Evolutionary conservation across 2,797 vertebrate species (phyloP), one percentile per base, ranked within the genome.

Genomic region (Gadopsis bispinosus): DNA sequence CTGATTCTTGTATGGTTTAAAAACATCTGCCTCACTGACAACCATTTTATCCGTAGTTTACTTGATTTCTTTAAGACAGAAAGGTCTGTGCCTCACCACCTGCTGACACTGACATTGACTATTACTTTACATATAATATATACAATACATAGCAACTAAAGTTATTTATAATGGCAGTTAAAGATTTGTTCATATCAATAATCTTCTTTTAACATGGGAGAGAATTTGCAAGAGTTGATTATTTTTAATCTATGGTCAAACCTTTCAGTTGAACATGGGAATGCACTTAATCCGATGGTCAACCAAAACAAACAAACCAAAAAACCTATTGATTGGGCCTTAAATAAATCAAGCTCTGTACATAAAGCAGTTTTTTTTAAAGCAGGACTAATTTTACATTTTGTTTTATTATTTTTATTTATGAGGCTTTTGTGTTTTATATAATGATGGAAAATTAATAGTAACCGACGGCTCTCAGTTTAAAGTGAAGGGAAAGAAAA

Each of bases 401-500:
- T 59, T n/a, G 37, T 48, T 55, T n/a, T 37, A 31, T 56, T 20
- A 1, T 39, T 58, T 41, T 37, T 6, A 17, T 29, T 31, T 54
- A 1, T 39, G 10, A 9, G 58, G 20, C 53, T 53, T 66, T 65
- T 26, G 20, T 75, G 4, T 20, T 35, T 11, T 50, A 5, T 19
- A 39, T 16, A 35, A 53, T 43, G 12, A 41, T 19, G 10, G 10
- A 50, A 54, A 61, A 62, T 48, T 63, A 9, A 58, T 26, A 43
- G 50, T 12, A 26, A 0, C 22, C 8, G 37, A 37, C 8, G 56
- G 47, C 17, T 17, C 13, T 45, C 17, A 20, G 53, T 20, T 29
- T 20, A 31, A 61, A 55, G 7, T 22, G 33, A 59, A 35, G 3
- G 58, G n/a, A 73, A 76, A 75, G 7, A 75, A 73, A 66, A 76